Evolutionary conservation across 2,888 invertebrate genomes (phyloP).

Genomic region (Volucella inflata): DNA sequence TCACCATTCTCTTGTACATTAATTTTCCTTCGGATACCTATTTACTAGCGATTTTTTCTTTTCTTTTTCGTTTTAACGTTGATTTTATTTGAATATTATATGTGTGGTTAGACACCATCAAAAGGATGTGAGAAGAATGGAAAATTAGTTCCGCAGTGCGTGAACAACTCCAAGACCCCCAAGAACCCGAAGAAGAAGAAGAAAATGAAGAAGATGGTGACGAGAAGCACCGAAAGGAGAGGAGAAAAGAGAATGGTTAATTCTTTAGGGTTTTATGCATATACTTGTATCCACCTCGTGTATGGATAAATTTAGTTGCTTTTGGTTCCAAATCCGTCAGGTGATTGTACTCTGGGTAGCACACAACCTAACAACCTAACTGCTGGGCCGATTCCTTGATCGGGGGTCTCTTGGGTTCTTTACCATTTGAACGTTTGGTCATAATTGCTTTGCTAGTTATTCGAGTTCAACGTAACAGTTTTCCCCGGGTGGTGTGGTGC

Average conservation of each 20-base stretch:
- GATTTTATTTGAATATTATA: constrained; percentile 56
- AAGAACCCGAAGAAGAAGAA: constrained; percentile 3
- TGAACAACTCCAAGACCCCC: constrained; percentile 47
- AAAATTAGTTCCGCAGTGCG: constrained; percentile 75
- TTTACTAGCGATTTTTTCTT: constrained; percentile 12
- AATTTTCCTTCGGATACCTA: constrained; percentile 8
- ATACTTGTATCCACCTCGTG: not conserved
- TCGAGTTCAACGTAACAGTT: constrained; percentile 76
- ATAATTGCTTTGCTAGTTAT: constrained; percentile 68
- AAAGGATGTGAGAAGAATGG: constrained; percentile 75
- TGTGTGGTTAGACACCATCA: constrained; percentile 69
- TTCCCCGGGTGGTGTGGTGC: constrained; percentile 44
- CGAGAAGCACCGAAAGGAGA: not conserved
- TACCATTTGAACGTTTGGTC: constrained; percentile 42
- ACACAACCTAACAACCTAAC: constrained; percentile 30
- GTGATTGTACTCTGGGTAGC: constrained; percentile 67
- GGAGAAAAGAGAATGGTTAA: constrained; percentile 18
- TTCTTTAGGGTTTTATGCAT: constrained; percentile 59
- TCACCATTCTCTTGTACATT: not conserved
- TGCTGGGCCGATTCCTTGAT: constrained; percentile 52
- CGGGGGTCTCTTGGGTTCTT: constrained; percentile 39
- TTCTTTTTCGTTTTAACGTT: constrained; percentile 14
- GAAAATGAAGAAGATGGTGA: not conserved
- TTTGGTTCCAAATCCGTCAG: constrained; percentile 66
- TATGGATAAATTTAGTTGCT: constrained; percentile 9